Evolutionary conservation across 2,888 invertebrate genomes (phyloP), one percentile per base, ranked within the genome.

Genomic region (Callyntrura guangdongensis): DNA sequence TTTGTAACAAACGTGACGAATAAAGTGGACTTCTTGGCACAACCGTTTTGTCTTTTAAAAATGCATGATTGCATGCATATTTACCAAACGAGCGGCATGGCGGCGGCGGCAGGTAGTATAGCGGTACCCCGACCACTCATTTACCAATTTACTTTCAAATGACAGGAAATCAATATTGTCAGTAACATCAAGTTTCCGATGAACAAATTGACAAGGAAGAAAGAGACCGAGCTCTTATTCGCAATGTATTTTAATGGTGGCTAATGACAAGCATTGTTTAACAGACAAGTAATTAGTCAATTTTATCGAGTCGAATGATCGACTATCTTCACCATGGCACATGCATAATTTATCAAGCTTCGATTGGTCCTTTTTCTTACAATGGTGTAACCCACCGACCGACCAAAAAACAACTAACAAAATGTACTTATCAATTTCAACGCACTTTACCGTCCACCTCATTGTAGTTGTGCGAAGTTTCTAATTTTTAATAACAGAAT

Each of bases 211-310:
- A 87, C 81, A 81, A 81, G 81, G 81, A 87, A 77, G 86, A 77
- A 22, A 79, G 20, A 36, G 61, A 27, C 59, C 64, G 22, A 49
- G 1, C 49, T 69, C 49, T 69, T 69, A 53, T 84, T 84, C 59
- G n/a, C 79, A 79, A 56, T 56, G 25, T 25, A 53, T 36, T 9
- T n/a, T 69, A 72, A 84, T 84, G 84, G 47, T 47, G 64, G 49
- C 53, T 89, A 86, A 86, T 86, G 90, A 90, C 90, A 86, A 85
- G 69, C 27, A 61, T 81, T 53, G 77, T 47, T 77, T 90, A 61
- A 74, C 67, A 61, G 86, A 86, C 86, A 79, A 89, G 89, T 82
- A 90, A 90, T 90, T 90, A 90, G 90, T 90, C 85, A 90, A 90
- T 82, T 86, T 90, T 72, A 86, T 86, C 72, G 67, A 79, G 85